A percentile compares a stretch with the other conserved stretches of the same genome.
These are phyloP conservation scores for Enteromius paludinosus DNA, from an alignment of 2,797 vertebrate species.

Conservation along the genomic window DNA sequence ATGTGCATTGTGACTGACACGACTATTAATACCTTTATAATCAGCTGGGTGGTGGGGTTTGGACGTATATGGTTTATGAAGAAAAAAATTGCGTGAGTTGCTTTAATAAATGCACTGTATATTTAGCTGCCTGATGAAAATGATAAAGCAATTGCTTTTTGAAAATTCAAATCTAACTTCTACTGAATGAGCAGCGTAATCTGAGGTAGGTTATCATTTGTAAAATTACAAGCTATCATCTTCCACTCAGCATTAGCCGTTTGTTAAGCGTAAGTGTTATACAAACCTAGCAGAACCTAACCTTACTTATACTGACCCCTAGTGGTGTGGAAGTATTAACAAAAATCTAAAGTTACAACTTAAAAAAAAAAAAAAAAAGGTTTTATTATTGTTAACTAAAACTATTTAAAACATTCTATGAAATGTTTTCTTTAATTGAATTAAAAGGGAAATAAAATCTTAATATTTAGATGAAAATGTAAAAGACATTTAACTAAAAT, in stretches of 20 bases:
- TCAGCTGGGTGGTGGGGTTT: not conserved
- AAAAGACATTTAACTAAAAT: not conserved
- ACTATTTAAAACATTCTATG: not conserved
- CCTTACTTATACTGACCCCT: not conserved
- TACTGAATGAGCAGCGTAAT: not conserved
- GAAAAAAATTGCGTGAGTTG: not conserved
- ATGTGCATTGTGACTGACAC: not conserved
- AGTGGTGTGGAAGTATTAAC: not conserved
- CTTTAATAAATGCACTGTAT: not conserved
- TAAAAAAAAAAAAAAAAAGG: no score
- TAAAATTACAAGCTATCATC: not conserved
- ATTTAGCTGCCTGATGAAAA: not conserved
- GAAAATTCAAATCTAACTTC: not conserved
- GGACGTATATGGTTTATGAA: not conserved
- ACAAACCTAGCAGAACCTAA: not conserved
- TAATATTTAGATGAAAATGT: not conserved
- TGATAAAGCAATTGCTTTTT: not conserved
- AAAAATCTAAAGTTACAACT: not conserved
- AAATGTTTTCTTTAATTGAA: no score
- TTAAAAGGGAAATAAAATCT: not conserved
- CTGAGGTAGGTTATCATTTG: not conserved
- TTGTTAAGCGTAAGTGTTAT: not conserved
- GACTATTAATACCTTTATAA: not conserved
- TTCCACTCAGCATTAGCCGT: not conserved
- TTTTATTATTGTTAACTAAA: not conserved